Base-by-base conservation (phyloP, 2,888 invertebrate species). In the Ernsta delagoae region DNA sequence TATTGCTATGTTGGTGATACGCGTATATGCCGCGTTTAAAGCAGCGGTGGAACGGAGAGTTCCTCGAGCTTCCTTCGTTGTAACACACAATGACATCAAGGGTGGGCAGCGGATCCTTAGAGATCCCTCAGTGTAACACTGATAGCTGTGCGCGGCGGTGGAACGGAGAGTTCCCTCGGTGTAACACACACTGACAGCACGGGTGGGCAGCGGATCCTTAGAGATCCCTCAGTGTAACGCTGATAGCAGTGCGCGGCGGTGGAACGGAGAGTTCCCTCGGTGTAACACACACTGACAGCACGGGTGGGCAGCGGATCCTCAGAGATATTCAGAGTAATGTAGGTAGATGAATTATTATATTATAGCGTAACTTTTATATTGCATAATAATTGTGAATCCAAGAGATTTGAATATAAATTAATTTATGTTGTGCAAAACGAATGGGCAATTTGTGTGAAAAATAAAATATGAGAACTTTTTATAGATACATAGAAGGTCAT, bases 271-370 rank as follows among this genome's bases (percentile, higher is more conserved):
- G 45, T 9, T 45, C 45, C 45, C 45, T 45, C 45, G 45, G 45
- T 45, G 45, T 11, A 43, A 43, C 45, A 45, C 45, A 45, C 45
- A 45, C 45, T 45, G 45, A 45, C n/a, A 45, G 45, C 45, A 45
- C 45, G 45, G 45, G 45, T 45, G 45, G 45, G 45, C 45, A n/a
- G 45, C n/a, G 45, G n/a, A 45, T 45, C n/a, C 45, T n/a, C n/a
- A 39, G 36, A 36, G 36, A 36, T 36, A 1, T 24, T 24, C 24
- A 24, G 3, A 24, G 3, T 24, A 24, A 24, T 24, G n/a, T n/a
- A n/a, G n/a, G 24, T 24, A 24, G 24, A 24, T 24, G 24, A 24
- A 24, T 24, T 24, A 24, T 24, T 24, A 1, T 1, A 39, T 39
- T 39, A 3, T 0, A 39, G 3, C 39, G 39, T 3, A 39, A 39